Percentiles rank a stretch among this genome's conserved stretches.
Conservation (phyloP, 2,888 invertebrate species). For the Eutolmus rufibarbis region DNA sequence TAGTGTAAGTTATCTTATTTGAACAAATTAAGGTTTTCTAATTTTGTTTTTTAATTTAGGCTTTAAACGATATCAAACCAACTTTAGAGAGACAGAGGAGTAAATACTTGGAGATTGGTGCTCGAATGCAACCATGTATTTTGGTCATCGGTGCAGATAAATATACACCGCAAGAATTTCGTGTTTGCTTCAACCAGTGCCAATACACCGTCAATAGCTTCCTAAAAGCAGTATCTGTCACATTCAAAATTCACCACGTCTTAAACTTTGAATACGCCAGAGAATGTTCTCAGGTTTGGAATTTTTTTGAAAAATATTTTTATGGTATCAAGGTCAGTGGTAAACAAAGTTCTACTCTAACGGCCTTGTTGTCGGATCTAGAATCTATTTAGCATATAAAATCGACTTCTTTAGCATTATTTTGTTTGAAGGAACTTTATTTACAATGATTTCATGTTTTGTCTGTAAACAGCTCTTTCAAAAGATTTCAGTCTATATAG, state of each 20-base stretch:
- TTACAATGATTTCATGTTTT: neutral
- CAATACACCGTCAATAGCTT: neutral
- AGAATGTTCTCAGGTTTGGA: neutral
- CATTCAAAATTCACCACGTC: neutral
- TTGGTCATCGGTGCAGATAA: neutral
- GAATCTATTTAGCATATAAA: neutral
- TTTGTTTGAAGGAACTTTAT: neutral
- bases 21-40: neutral
- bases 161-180: neutral
- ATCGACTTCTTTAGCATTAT: neutral
- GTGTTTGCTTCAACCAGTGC: neutral
- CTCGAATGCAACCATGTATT: neutral
- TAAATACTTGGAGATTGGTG: neutral
- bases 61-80: neutral
- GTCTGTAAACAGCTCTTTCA: neutral
- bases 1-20: neutral
- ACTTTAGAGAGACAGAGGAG: neutral
- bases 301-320: neutral
- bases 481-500: neutral
- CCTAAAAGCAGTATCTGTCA: neutral
- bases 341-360: neutral
- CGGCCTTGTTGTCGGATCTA: neutral
- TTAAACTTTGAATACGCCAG: neutral
- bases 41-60: neutral
- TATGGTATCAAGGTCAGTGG: neutral